These are phyloP conservation scores for Drosophila ironensis DNA, from an alignment of 1,140 invertebrate genomes.

Conservation along the genomic window DNA sequence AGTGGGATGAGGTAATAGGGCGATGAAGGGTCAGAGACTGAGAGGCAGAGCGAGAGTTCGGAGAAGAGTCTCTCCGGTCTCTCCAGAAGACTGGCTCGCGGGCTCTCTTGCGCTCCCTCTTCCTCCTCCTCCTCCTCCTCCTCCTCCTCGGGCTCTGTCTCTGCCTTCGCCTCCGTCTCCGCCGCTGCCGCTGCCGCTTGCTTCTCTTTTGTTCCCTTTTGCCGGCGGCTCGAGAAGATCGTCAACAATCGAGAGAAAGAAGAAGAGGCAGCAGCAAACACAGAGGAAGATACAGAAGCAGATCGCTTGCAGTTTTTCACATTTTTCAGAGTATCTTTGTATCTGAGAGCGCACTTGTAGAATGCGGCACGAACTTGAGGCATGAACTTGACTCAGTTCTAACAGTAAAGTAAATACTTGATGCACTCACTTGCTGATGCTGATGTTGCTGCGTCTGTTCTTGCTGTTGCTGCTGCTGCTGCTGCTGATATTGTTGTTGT, in stretches of 20 bases:
- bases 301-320: slow-evolving; percentile 35
- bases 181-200: too few relatives aligned
- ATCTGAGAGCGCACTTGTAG: slow-evolving; percentile 26
- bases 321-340: slow-evolving; percentile 17
- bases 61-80: too few relatives aligned
- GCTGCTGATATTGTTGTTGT: slow-evolving; percentile 12
- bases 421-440: slow-evolving; percentile 38
- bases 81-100: too few relatives aligned
- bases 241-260: slow-evolving; percentile 8
- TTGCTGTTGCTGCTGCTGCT: not conserved
- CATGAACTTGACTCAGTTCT: slow-evolving; percentile 28
- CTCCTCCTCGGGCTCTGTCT: not conserved
- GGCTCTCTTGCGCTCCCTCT: too few relatives aligned
- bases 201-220: slow-evolving; percentile 1
- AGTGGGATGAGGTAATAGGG: too few relatives aligned
- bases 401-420: not conserved
- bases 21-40: too few relatives aligned
- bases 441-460: not conserved
- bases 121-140: not conserved
- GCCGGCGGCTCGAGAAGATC: slow-evolving; percentile 30
- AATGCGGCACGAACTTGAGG: slow-evolving; percentile 35
- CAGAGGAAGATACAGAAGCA: slow-evolving; percentile 3
- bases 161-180: not conserved
- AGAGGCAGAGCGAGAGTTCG: too few relatives aligned
- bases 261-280: not conserved